A percentile compares a stretch with the other conserved stretches of the same genome.
phyloP scores from a whole-genome alignment of 1,140 invertebrate genomes.

The Onthophagus taurus region DNA sequence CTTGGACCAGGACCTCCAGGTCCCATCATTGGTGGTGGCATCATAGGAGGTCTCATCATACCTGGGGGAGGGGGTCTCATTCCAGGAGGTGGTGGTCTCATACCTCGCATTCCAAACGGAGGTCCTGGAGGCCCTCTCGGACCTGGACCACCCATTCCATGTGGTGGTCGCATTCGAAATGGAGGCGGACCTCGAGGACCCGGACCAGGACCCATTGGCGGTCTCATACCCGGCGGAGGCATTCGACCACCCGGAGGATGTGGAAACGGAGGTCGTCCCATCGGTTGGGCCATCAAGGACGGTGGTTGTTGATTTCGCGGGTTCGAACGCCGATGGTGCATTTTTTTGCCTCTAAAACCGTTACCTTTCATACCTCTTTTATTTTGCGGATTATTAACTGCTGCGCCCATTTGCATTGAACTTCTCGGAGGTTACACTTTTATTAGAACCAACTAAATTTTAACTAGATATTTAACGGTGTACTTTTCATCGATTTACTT shows the following conservation, averaged over 20 bases:
- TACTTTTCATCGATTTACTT: slow-evolving; percentile 3
- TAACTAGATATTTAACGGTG: not conserved
- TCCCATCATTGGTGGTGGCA: slow-evolving; percentile 29
- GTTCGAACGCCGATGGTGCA: slow-evolving; percentile 17
- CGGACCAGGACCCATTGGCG: slow-evolving; percentile 14
- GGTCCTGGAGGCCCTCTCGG: slow-evolving; percentile 20
- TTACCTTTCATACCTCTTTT: slow-evolving; percentile 13
- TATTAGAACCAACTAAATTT: not conserved
- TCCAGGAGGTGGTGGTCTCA: slow-evolving; percentile 16
- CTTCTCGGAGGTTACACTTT: not conserved
- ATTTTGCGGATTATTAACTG: slow-evolving; percentile 14
- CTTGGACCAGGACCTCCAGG: slow-evolving; percentile 14
- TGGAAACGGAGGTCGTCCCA: slow-evolving; percentile 17
- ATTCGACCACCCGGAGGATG: slow-evolving; percentile 7
- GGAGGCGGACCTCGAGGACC: slow-evolving; percentile 20
- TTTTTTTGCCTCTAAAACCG: slow-evolving; percentile 17
- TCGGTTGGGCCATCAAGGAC: slow-evolving; percentile 17
- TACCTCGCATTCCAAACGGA: slow-evolving; percentile 25
- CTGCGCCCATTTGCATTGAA: slow-evolving; percentile 21
- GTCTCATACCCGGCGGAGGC: slow-evolving; percentile 16
- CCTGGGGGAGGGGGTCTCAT: slow-evolving; percentile 15
- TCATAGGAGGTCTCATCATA: slow-evolving; percentile 10
- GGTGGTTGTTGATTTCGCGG: slow-evolving; percentile 16
- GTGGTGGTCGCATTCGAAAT: slow-evolving; percentile 21
- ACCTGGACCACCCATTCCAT: slow-evolving; percentile 18